Base-by-base conservation (phyloP, 92 coral and sea anemone genomes). In the Phymanthus crucifer region DNA sequence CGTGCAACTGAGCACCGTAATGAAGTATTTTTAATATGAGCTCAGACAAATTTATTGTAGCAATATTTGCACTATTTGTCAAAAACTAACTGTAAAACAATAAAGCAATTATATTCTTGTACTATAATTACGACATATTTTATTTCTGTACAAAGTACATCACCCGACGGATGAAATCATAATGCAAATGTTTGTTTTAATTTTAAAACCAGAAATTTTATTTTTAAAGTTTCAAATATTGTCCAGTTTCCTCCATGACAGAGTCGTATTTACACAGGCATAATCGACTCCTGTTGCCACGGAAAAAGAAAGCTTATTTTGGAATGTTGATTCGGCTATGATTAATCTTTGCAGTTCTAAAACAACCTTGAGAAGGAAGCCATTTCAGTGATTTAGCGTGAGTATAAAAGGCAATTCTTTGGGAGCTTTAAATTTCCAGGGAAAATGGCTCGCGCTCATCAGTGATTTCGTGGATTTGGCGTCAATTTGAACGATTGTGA, bases 301-400 rank as follows among this genome's bases (percentile, higher is more conserved):
- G 82, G 82, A 78, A 66, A 37, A 68, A 26, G 40, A 65, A 37
- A 40, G 52, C 19, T 45, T 23, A 19, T 26, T 36, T 32, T 66
- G 74, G 82, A 65, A 78, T 78, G 82, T 66, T 78, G 73, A 66
- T 40, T 66, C 61, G 37, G 6, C 19, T 50, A 43, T 26, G 66
- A 65, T 40, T 65, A 78, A 78, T 65, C 11, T 32, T 37, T 19
- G 7, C 40, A 23, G 1, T 54, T 27, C 54, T 1, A 32, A 48
- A 37, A 74, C 78, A 74, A 23, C 18, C 35, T 16, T 21, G 27
- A 34, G 66, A 26, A 73, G 77, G 74, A 73, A 47, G 32, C 77
- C 32, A 40, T 73, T 73, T 73, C 21, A 29, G n/a, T 76, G 61
- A 40, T 32, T 26, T 66, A 73, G 27, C 35, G 40, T 34, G 80